phyloP scores from a whole-genome alignment of 1,140 invertebrate species.

The Calliphora vicina region DNA sequence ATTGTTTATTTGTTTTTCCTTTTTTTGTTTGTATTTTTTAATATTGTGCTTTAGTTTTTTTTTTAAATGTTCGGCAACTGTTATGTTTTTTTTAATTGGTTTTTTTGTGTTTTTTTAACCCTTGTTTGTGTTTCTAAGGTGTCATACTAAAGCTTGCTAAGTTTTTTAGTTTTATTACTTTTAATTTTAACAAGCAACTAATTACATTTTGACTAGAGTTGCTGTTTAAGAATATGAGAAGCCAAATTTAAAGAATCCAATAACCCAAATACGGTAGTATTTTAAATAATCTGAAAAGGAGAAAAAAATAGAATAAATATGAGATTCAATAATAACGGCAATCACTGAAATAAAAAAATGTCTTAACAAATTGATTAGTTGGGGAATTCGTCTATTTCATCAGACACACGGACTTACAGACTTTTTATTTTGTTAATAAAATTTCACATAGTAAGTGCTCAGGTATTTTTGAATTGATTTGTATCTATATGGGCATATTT shows the following conservation, averaged over 20 bases:
- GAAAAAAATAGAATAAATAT: constrained; percentile 25
- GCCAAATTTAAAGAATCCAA: constrained; percentile 16
- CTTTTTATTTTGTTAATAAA: no score
- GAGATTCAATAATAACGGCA: no score
- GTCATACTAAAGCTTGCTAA: constrained; percentile 23
- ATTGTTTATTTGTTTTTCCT: not conserved
- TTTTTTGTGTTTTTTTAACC: not conserved
- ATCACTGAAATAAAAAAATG: no score
- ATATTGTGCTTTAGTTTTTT: constrained; percentile 40
- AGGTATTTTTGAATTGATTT: no score
- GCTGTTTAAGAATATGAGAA: constrained; percentile 37
- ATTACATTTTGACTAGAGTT: constrained; percentile 56
- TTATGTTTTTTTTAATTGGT: constrained; percentile 15
- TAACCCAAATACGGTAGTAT: not conserved
- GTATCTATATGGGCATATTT: no score
- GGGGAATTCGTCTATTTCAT: no score
- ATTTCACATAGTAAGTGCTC: no score
- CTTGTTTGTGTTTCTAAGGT: constrained; percentile 8
- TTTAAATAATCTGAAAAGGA: not conserved
- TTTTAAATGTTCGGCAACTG: constrained; percentile 36
- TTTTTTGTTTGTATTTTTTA: constrained; percentile 37
- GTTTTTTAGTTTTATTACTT: no score
- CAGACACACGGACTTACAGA: no score
- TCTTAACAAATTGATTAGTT: no score
- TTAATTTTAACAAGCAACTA: constrained; percentile 53